Percentiles rank a stretch among this genome's conserved stretches.
Conservation (phyloP, 92 coral and sea anemone genomes). For the Palythoa grandiflora region DNA sequence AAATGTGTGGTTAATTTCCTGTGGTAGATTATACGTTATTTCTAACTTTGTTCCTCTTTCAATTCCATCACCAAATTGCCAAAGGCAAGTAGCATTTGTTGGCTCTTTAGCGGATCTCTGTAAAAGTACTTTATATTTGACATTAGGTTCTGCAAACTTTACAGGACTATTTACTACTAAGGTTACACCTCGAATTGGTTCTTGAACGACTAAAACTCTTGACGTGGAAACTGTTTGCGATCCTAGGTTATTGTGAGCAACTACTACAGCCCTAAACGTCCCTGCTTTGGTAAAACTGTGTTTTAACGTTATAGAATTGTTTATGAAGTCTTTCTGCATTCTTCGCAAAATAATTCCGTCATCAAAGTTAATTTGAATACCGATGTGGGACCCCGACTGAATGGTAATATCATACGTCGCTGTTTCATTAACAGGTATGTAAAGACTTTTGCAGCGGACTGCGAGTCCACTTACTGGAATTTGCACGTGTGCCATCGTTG, state of each 20-base stretch:
- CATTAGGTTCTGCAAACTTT: conserved; percentile 32
- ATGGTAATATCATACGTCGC: conserved; percentile 35
- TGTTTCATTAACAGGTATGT: conserved; percentile 32
- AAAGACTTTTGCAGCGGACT: neutral
- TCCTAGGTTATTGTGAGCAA: conserved; percentile 52
- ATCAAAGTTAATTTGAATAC: conserved; percentile 26
- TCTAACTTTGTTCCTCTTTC: neutral
- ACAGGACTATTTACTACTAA: conserved; percentile 57
- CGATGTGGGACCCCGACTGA: conserved; percentile 49
- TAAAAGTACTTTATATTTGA: conserved; percentile 13
- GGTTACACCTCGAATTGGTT: conserved; percentile 49
- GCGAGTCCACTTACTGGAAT: conserved; percentile 54
- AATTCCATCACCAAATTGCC: conserved; percentile 80
- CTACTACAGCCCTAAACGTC: conserved; percentile 18
- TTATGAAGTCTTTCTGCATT: neutral
- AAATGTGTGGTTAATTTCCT: conserved; percentile 37
- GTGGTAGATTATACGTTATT: neutral
- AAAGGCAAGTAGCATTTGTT: conserved; percentile 66
- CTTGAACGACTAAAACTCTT: conserved; percentile 39
- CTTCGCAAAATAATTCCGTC: conserved; percentile 1
- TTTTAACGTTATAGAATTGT: neutral
- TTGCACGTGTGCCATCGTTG: conserved; percentile 39
- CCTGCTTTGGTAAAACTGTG: conserved; percentile 52
- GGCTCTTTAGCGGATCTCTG: conserved; percentile 31
- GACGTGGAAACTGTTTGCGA: neutral